These are phyloP conservation scores for Meiosimyza platycephala DNA, from an alignment of 2,888 invertebrate genomes.

Conservation along the genomic window DNA sequence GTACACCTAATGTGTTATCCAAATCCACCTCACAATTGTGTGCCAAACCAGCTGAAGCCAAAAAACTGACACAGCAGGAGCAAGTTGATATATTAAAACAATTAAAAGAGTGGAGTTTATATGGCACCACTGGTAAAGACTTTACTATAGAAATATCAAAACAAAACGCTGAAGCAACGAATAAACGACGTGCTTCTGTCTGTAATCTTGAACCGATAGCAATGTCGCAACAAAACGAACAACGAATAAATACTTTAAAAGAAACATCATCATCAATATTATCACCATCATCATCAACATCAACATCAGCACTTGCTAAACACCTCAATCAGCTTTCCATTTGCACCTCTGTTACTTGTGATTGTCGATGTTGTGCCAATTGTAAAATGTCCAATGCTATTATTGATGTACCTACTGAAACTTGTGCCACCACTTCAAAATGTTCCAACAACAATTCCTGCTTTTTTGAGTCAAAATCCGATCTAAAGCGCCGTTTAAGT, in stretches of 20 bases:
- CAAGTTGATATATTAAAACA: constrained; percentile 61
- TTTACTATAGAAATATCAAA: constrained; percentile 38
- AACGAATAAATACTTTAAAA: constrained; percentile 44
- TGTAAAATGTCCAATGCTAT: constrained; percentile 43
- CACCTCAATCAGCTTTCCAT: constrained; percentile 39
- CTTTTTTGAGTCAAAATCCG: constrained; percentile 40
- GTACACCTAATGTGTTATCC: not conserved
- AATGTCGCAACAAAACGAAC: constrained; percentile 40
- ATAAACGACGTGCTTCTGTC: not conserved
- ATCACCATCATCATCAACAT: constrained; percentile 11
- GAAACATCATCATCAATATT: constrained; percentile 18
- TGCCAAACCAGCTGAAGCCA: constrained; percentile 34
- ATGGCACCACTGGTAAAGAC: constrained; percentile 60
- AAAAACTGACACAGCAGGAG: constrained; percentile 55
- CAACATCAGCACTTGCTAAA: constrained; percentile 14
- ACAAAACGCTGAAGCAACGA: not conserved
- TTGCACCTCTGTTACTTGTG: constrained; percentile 53
- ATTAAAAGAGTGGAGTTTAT: constrained; percentile 65
- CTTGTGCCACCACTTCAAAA: constrained; percentile 22
- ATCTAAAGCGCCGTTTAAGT: constrained; percentile 52
- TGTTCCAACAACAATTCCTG: constrained; percentile 15
- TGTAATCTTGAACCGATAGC: not conserved
- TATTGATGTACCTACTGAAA: constrained; percentile 1
- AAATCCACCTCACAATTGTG: constrained; percentile 52
- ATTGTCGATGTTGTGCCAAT: constrained; percentile 58